Percentiles rank a stretch among this genome's conserved stretches.
These are phyloP conservation scores for Thamnaconus septentrionalis DNA, from an alignment of 2,113 vertebrate species.

Conservation along the genomic window DNA sequence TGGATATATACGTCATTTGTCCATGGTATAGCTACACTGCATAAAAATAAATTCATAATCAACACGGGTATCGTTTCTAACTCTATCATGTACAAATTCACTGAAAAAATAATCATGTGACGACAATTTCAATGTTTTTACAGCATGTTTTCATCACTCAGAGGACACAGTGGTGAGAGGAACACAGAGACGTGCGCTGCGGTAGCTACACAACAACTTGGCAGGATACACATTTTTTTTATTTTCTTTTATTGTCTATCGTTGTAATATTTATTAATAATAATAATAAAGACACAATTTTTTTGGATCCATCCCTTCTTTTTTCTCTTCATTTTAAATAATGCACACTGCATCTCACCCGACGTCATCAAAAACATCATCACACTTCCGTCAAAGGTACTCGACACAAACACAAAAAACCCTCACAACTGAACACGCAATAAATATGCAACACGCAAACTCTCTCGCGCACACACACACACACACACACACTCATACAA, in stretches of 20 bases:
- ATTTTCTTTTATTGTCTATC: slow-evolving; percentile 28
- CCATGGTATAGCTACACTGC: slow-evolving; percentile 55
- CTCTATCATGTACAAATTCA: slow-evolving; percentile 74
- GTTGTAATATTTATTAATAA: slow-evolving; percentile 47
- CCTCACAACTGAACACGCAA: slow-evolving; percentile 50
- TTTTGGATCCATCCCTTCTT: slow-evolving; percentile 9
- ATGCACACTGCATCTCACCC: slow-evolving; percentile 12
- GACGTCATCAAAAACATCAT: slow-evolving; percentile 42
- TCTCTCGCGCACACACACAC: slow-evolving; percentile 14
- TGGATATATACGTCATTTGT: slow-evolving; percentile 48
- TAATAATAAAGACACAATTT: slow-evolving; percentile 19
- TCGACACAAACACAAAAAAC: slow-evolving; percentile 52
- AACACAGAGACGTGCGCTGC: slow-evolving; percentile 50
- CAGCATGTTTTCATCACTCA: slow-evolving; percentile 38
- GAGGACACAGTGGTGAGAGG: slow-evolving; percentile 46
- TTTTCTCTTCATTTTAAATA: slow-evolving; percentile 11
- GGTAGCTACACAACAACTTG: slow-evolving; percentile 40
- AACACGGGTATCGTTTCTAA: slow-evolving; percentile 64
- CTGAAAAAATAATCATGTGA: slow-evolving; percentile 71
- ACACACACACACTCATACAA: slow-evolving; percentile 23
- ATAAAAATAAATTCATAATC: slow-evolving; percentile 76
- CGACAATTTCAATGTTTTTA: slow-evolving; percentile 61
- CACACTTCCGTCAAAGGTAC: slow-evolving; percentile 50
- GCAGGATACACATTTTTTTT: slow-evolving; percentile 32
- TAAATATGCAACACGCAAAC: slow-evolving; percentile 44